Base-by-base conservation (phyloP, 2,113 vertebrate genomes). In the Lagopus leucura region DNA sequence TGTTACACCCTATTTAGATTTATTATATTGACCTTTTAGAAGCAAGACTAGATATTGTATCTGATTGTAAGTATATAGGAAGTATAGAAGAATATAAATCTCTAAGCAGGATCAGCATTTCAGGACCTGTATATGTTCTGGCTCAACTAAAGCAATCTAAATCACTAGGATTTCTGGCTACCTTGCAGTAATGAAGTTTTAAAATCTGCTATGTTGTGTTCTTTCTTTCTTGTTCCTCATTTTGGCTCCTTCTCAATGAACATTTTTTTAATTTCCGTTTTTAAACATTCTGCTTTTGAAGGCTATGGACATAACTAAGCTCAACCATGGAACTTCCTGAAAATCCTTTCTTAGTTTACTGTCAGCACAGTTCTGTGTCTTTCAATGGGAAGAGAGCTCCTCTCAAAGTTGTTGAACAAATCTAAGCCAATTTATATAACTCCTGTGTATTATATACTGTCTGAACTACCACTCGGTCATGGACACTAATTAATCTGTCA, bases 401-500 rank as follows among this genome's bases (percentile, higher is more conserved):
- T 32, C 64, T 78, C 66, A 61, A 67, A 47, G 40, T 1, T 40
- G 45, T 58, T 80, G 78, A 95, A 52, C 57, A 90, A 60, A 83
- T 47, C 25, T 88, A 84, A 82, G 17, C 45, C 38, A n/a, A 28
- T 19, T 14, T 85, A 78, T 83, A 88, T 95, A 95, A 84, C 50
- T 93, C 32, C 75, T 54, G 3, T 15, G 13, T 13, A 34, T 36
- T 40, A 30, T 27, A 48, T 82, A 75, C 63, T 65, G 52, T 69
- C 80, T 91, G 77, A 91, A 66, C 42, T 43, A 90, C 54, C 78
- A 70, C 45, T 80, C 66, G 85, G 55, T 89, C 84, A 73, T 70
- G 24, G 42, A 28, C 63, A 11, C 8, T 87, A 92, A 93, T 79
- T 89, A 93, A 93, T 89, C 58, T 89, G 63, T 78, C 69, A 71